Percentiles rank a stretch among this genome's conserved stretches.
Evolutionary conservation across 1,140 invertebrate species (phyloP).

Genomic region (Melipona quadrifasciata): DNA sequence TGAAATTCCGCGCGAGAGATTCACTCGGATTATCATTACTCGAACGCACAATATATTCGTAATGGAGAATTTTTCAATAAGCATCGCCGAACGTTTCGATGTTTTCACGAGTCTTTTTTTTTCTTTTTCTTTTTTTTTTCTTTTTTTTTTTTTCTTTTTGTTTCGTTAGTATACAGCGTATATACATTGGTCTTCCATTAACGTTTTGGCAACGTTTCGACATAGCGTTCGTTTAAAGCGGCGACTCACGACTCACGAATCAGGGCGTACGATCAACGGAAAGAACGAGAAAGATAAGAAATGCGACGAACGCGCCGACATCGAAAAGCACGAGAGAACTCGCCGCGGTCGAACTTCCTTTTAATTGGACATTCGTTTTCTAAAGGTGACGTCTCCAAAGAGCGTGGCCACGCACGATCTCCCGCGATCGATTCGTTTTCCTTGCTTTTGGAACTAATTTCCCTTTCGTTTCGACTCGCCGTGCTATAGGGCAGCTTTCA

Average conservation of each 20-base stretch:
- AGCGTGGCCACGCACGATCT: not conserved
- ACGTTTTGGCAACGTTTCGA: slow-evolving; percentile 62
- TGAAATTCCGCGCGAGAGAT: not conserved
- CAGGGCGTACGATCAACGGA: not conserved
- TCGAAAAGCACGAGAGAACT: not conserved
- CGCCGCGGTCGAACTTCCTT: not conserved
- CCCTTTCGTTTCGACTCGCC: not conserved
- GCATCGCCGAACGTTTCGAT: slow-evolving; percentile 69
- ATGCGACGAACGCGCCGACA: too few relatives aligned
- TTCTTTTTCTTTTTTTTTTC: not conserved
- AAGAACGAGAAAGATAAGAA: not conserved
- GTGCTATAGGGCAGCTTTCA: not conserved
- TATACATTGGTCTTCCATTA: slow-evolving; percentile 72
- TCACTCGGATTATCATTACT: slow-evolving; percentile 15
- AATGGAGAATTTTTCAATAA: slow-evolving; percentile 66
- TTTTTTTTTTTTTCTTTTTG: slow-evolving; percentile 18
- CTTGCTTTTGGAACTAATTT: not conserved
- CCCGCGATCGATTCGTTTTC: not conserved
- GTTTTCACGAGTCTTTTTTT: slow-evolving; percentile 45
- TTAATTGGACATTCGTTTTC: not conserved
- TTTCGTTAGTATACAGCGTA: slow-evolving; percentile 67
- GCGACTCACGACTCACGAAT: slow-evolving; percentile 11
- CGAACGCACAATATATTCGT: slow-evolving; percentile 51
- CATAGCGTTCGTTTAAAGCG: slow-evolving; percentile 35
- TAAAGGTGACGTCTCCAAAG: too few relatives aligned